Evolutionary conservation across 2,797 vertebrate species (phyloP).

Genomic region (Choloepus didactylus): DNA sequence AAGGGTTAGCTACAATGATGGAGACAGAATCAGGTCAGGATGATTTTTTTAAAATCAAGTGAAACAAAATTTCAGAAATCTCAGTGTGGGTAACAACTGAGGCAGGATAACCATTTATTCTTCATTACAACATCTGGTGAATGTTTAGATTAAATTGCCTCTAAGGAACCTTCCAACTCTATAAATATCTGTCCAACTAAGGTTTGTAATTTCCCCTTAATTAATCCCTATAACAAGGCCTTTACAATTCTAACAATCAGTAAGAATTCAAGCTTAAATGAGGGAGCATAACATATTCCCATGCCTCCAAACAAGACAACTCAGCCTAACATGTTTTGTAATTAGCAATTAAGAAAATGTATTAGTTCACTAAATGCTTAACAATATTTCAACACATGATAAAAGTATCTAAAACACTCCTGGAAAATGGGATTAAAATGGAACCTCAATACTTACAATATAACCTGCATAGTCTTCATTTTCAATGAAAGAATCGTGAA

Average conservation of each 20-base stretch:
- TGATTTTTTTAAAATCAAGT: conserved; percentile 34
- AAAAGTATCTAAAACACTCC: conserved; percentile 20
- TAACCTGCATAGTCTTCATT: conserved; percentile 99
- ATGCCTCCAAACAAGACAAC: neutral
- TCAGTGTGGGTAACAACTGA: neutral
- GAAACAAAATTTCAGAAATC: conserved; percentile 26
- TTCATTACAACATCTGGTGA: neutral
- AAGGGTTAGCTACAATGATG: neutral
- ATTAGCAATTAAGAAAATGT: neutral
- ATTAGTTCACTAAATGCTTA: conserved; percentile 11
- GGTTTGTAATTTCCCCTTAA: neutral
- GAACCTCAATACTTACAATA: conserved; percentile 92
- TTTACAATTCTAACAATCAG: neutral
- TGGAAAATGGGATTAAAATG: conserved; percentile 63
- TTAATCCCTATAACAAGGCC: neutral
- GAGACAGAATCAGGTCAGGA: neutral
- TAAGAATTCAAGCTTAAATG: conserved; percentile 34
- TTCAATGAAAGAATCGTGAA: conserved; percentile 98
- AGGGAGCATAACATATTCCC: neutral
- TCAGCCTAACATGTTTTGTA: neutral
- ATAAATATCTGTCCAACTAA: neutral
- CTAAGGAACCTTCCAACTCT: conserved; percentile 27
- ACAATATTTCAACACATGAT: conserved; percentile 44
- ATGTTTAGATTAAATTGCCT: neutral
- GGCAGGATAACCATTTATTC: neutral